Percentiles rank a stretch among this genome's conserved stretches.
phyloP scores from a whole-genome alignment of 1,140 invertebrate species.

The Lepeophtheirus salmonis region DNA sequence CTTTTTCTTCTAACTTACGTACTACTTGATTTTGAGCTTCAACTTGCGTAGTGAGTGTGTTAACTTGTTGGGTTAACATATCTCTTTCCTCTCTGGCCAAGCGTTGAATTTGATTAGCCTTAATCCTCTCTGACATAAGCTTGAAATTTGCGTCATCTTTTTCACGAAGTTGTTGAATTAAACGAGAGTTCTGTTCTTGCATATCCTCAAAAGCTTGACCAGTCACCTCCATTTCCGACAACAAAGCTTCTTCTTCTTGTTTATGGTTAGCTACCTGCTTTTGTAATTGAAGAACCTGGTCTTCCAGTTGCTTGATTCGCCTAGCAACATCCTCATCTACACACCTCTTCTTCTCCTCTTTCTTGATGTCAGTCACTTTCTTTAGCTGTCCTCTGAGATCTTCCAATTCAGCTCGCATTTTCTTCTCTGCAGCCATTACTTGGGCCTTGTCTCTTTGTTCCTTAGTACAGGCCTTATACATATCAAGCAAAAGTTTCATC shows the following conservation, averaged over 20 bases:
- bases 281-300: constrained; percentile 42
- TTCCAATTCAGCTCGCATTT: constrained; percentile 66
- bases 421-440: constrained; percentile 83
- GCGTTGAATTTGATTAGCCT: constrained; percentile 89
- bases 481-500: constrained; percentile 80
- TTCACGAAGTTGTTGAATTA: constrained; percentile 86
- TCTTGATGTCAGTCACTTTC: constrained; percentile 56
- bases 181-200: constrained; percentile 91
- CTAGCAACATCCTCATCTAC: constrained; percentile 84
- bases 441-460: constrained; percentile 89
- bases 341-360: constrained; percentile 72
- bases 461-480: constrained; percentile 91
- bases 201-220: constrained; percentile 98
- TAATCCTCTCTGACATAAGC: constrained; percentile 92
- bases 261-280: constrained; percentile 24
- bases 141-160: constrained; percentile 99
- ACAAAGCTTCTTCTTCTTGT: constrained; percentile 82
- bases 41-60: constrained; percentile 33
- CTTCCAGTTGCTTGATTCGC: constrained; percentile 86
- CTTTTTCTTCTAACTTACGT: constrained; percentile 88
- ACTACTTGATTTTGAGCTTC: constrained; percentile 89
- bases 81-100: constrained; percentile 83
- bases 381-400: constrained; percentile 43
- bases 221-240: constrained; percentile 98
- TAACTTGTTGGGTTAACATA: constrained; percentile 46